Evolutionary conservation across 2,113 vertebrate species (phyloP).

Genomic region (Microcebus murinus): DNA sequence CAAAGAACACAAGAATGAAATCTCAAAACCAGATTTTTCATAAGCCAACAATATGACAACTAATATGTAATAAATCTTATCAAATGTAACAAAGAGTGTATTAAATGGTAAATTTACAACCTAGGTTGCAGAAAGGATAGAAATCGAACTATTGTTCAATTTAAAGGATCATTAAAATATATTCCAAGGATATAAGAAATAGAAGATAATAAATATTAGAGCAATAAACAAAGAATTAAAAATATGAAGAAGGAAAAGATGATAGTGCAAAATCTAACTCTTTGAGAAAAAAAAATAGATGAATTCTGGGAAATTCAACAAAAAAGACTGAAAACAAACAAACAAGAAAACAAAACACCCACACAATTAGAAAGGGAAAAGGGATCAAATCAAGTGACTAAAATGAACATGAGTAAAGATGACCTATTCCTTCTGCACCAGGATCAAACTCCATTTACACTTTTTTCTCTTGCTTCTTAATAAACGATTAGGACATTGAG

Average conservation of each 20-base stretch:
- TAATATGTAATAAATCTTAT: not conserved
- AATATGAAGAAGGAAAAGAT: not conserved
- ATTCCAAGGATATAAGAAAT: not conserved
- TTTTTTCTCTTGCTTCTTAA: not conserved
- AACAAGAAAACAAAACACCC: not conserved
- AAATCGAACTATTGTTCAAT: not conserved
- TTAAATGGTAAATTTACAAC: not conserved
- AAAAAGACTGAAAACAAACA: not conserved
- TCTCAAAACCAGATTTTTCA: not conserved
- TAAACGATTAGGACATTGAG: not conserved
- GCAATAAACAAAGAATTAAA: not conserved
- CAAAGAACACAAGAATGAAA: not conserved
- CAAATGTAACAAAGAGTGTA: not conserved
- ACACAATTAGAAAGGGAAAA: not conserved
- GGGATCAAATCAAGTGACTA: fast-evolving
- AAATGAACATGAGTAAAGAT: not conserved
- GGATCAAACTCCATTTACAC: not conserved
- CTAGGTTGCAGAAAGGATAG: not conserved
- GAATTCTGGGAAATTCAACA: not conserved
- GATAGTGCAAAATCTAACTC: not conserved
- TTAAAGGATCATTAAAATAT: not conserved
- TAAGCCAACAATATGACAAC: not conserved
- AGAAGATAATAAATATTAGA: not conserved
- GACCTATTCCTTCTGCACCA: not conserved
- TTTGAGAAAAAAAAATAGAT: not conserved